Evolutionary conservation across 2,888 invertebrate species (phyloP), one percentile per base, ranked within the genome.

Genomic region (Synergus gifuensis): DNA sequence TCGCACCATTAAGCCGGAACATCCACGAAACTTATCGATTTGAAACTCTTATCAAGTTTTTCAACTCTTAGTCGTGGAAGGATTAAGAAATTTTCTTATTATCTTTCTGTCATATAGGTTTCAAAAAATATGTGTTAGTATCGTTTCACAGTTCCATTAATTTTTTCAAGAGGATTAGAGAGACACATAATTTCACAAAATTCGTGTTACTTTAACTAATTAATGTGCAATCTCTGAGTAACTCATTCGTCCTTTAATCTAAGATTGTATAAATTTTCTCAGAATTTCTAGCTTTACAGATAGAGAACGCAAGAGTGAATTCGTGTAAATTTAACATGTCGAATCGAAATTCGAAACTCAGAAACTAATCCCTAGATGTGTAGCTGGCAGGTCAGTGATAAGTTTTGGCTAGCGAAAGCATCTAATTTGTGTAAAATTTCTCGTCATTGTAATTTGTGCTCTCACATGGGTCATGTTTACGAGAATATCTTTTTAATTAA

Each of bases 1-100:
- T 82, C 78, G 78, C 78, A 63, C 80, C 83, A 80, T 83, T 85
- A 84, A 49, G 18, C 60, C 79, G 60, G 78, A 62, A 60, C 78
- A 81, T 78, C 73, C 49, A 60, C 62, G 78, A 73, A 79, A 36
- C 66, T 76, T 67, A 76, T 60, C 79, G 81, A 82, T 84, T 83
- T 81, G 58, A 77, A 82, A 82, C 63, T 80, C 28, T 54, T 54
- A 73, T 73, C 73, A 54, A 73, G 73, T 73, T 73, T 73, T 54
- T 36, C 73, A 73, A 54, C 73, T 73, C 36, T 54, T 54, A 54
- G 49, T 18, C 28, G 28, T 54, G 16, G 69, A 16, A 46, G 40
- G n/a, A 54, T 54, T 40, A 73, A 54, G 49, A 73, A 73, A 73
- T 36, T 22, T 12, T 73, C 16, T 54, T 73, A 49, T n/a, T 49